phyloP scores from a whole-genome alignment of 2,888 invertebrate species.

The Drosophila tripunctata region DNA sequence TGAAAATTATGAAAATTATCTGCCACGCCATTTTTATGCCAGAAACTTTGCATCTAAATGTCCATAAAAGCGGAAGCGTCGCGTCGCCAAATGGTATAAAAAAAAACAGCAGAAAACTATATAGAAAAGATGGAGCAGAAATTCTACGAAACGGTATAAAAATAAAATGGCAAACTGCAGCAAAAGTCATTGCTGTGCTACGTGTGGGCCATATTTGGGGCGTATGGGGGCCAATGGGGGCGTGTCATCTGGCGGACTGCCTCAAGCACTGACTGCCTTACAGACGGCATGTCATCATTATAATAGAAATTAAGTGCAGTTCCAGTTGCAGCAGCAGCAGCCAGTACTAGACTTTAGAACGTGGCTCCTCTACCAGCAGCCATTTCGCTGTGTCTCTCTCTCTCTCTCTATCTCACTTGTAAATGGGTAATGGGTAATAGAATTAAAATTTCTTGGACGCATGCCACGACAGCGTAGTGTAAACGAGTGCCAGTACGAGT shows the following conservation, averaged over 20 bases:
- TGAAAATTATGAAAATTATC: slow-evolving; percentile 80
- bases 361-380: slow-evolving; percentile 33
- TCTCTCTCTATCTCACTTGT: background rate
- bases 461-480: slow-evolving; percentile 46
- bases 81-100: slow-evolving; percentile 62
- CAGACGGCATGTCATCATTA: slow-evolving; percentile 75
- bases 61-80: slow-evolving; percentile 77
- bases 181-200: slow-evolving; percentile 35
- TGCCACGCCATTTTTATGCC: slow-evolving; percentile 79
- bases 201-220: slow-evolving; percentile 37
- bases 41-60: slow-evolving; percentile 80
- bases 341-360: slow-evolving; percentile 33
- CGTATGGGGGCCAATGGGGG: slow-evolving; percentile 31
- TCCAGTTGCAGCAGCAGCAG: slow-evolving; percentile 37
- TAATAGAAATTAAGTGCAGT: slow-evolving; percentile 75
- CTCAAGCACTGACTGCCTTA: slow-evolving; percentile 31
- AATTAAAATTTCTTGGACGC: slow-evolving; percentile 73
- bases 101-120: slow-evolving; percentile 5
- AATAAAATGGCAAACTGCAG: slow-evolving; percentile 41
- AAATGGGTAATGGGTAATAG: slow-evolving; percentile 64
- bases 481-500: slow-evolving; percentile 14
- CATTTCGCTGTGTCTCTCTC: slow-evolving; percentile 17
- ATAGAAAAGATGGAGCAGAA: slow-evolving; percentile 1
- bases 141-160: slow-evolving; percentile 25
- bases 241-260: slow-evolving; percentile 40